Conservation (phyloP, 2,113 vertebrate genomes). For the Hepsetus odoe region DNA sequence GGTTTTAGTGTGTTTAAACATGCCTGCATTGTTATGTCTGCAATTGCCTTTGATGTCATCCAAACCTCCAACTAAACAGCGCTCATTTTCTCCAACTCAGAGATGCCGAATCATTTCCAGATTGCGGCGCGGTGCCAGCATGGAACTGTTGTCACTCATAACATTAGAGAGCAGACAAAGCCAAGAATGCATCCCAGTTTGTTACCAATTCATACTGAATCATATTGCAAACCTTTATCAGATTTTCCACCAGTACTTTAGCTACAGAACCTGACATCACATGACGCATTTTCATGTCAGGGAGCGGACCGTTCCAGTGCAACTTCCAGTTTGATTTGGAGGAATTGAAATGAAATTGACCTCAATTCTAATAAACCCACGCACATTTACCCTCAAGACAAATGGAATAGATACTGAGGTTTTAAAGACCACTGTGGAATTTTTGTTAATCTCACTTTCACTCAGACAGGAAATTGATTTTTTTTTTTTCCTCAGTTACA, state of each 20-base stretch:
- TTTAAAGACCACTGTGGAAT: slow-evolving; percentile 51
- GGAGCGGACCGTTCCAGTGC: background rate
- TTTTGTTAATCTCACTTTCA: slow-evolving; percentile 51
- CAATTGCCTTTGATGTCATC: slow-evolving; percentile 75
- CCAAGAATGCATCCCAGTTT: background rate
- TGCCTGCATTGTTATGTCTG: slow-evolving; percentile 77
- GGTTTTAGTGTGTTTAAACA: slow-evolving; percentile 71
- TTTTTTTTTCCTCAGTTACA: slow-evolving; percentile 51
- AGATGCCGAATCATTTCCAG: slow-evolving; percentile 56
- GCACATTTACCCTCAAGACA: slow-evolving; percentile 9
- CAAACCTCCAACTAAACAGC: slow-evolving; percentile 76
- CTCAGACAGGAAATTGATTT: slow-evolving; percentile 42
- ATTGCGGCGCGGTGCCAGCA: slow-evolving; percentile 42
- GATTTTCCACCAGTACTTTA: background rate
- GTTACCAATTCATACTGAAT: background rate
- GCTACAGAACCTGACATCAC: background rate
- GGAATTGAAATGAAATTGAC: slow-evolving; percentile 27
- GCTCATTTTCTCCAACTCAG: slow-evolving; percentile 69
- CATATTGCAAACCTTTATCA: background rate
- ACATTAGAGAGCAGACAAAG: background rate
- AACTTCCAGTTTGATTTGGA: background rate
- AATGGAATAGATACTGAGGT: slow-evolving; percentile 14
- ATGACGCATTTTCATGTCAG: background rate
- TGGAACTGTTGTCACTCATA: slow-evolving; percentile 12
- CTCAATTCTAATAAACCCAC: slow-evolving; percentile 35